Evolutionary conservation across 2,797 vertebrate species (phyloP), one percentile per base, ranked within the genome.

Genomic region (Pterois miles): DNA sequence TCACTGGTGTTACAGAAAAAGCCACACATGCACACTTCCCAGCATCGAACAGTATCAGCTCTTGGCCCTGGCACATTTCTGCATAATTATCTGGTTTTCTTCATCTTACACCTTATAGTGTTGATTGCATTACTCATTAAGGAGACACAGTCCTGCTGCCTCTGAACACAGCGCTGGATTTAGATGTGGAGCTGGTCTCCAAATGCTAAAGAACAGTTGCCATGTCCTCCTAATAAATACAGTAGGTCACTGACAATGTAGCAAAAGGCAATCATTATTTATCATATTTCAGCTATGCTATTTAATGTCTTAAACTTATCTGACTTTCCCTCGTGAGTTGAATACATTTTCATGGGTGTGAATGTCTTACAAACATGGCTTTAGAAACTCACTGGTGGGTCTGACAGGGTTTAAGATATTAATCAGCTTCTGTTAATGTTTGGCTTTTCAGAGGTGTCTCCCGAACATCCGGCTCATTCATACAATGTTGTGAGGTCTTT

Each of bases 371-470:
- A 36, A 69, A 12, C 67, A 38, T 33, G 57, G 48, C 20, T 56
- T 63, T 20, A 20, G 53, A 56, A 46, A 50, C 50, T 76, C 56
- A 43, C 66, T 58, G 57, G 70, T 65, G n/a, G 68, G 72, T 77
- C 67, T 83, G 77, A 76, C 74, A 53, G 29, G 53, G 43, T 56
- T 67, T 2, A 14, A 65, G 14, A 74, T 43, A 68, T 68, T 23
- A 54, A 76, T 85, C 68, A 46, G 53, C 69, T 27, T 59, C 38
- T 73, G 68, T 75, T 69, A 68, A 36, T 76, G 33, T 80, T 81
- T 84, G 50, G 52, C 7, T 57, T 81, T 54, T 54, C 58, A 46
- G 71, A 54, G 23, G 27, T 73, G 71, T 78, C 33, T 75, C 62
- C 11, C 66, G 38, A 50, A 68, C 43, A 65, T 86, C 68, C 48